Evolutionary conservation across 2,113 vertebrate species (phyloP), one percentile per base, ranked within the genome.

Genomic region (Poeciliopsis occidentalis): DNA sequence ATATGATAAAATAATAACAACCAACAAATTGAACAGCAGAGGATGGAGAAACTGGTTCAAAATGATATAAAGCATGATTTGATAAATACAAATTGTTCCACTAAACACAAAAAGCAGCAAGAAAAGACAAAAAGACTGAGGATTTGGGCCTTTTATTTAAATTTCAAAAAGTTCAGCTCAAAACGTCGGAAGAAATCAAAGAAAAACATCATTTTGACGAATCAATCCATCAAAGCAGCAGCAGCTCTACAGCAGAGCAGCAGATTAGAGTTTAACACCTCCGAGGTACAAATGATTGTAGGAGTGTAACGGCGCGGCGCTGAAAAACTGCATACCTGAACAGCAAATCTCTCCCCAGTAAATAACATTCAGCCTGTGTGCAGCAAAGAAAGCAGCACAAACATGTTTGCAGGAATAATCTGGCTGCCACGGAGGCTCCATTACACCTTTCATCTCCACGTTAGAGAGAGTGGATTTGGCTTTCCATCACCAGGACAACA

Each of bases 361-460:
- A 88, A 86, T 79, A 87, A 86, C 73, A 62, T 80, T 34, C 0
- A 44, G 61, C 44, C 76, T 73, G 83, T 81, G 79, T 85, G 81
- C 74, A 66, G 71, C 76, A 62, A 87, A 88, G 84, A 84, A 85
- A 88, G 73, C 74, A 78, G 15, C 75, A 71, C 78, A 84, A 84
- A 86, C 84, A 77, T 66, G 83, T 85, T 69, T 39, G 69, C 26
- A 26, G 84, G 76, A 85, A 85, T 89, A 86, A 91, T 88, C 86
- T 78, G 80, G 39, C 86, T 73, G 87, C 78, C 76, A 79, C 67
- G 62, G 65, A 31, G 72, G 79, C 69, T 64, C 70, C 83, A 78
- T 83, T 73, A 67, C 82, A 88, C 87, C 88, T 91, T 91, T 89
- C 88, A 91, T 90, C 89, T 79, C 80, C 51, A 22, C 41, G 83